A percentile compares a stretch with the other conserved stretches of the same genome.
Conservation (phyloP, 2,113 vertebrate species). For the Sorex fumeus region DNA sequence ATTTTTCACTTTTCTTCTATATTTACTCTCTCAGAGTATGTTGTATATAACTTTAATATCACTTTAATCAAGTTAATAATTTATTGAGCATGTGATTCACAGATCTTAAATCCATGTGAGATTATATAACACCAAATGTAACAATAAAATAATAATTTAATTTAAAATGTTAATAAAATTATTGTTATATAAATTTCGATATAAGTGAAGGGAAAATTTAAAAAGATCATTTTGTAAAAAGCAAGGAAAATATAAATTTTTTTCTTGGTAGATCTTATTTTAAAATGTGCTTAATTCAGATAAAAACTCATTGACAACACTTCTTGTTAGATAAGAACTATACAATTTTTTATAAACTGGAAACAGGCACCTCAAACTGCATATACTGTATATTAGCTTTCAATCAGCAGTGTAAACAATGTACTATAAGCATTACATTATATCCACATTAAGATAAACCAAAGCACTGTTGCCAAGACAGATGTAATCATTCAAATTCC, state of each 20-base stretch:
- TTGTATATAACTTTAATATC: not conserved
- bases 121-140: too few relatives aligned
- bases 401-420: constrained; percentile 87
- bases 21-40: not conserved
- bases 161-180: too few relatives aligned
- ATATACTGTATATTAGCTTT: constrained; percentile 81
- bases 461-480: constrained; percentile 86
- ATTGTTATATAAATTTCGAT: too few relatives aligned
- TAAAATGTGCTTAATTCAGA: constrained; percentile 63
- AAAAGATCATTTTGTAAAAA: constrained; percentile 27
- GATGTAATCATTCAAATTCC: constrained; percentile 87
- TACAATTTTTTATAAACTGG: constrained; percentile 57
- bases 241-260: not conserved
- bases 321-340: constrained; percentile 62
- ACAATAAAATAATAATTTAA: too few relatives aligned
- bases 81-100: too few relatives aligned
- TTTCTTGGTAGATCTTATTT: not conserved
- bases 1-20: not conserved
- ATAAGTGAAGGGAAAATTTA: not conserved
- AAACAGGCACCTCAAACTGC: constrained; percentile 75
- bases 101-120: too few relatives aligned
- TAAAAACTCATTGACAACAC: constrained; percentile 59
- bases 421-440: constrained; percentile 82
- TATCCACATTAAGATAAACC: constrained; percentile 86
- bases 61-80: not conserved